Evolutionary conservation across 2,888 invertebrate genomes (phyloP), one percentile per base, ranked within the genome.

Genomic region (Argyresthia albistria): DNA sequence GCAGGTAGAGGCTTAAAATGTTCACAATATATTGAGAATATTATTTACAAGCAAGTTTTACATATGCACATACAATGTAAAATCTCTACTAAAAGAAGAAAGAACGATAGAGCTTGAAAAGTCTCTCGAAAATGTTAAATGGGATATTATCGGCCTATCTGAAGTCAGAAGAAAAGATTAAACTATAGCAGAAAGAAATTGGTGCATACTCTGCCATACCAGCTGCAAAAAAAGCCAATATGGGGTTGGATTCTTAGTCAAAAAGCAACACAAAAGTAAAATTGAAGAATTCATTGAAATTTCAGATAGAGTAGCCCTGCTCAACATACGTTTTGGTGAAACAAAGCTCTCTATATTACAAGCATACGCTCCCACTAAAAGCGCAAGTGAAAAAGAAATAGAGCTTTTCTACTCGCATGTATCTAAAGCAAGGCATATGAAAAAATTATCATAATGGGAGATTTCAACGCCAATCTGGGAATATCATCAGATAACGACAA

Each of bases 101-200:
- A n/a, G 25, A 42, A 35, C 43, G 4, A 50, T 42, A 50, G 43
- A 43, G 35, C 43, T 50, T 11, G 16, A 42, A 50, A 8, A 50
- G 8, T 2, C 43, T 14, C 35, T 50, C 7, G 43, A 50, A 42
- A 14, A 43, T 39, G 9, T 50, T 4, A 43, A 50, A 43, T 50
- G 39, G 37, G 50, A 50, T 43, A 43, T 50, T 11, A 50, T 50
- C 12, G 43, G 50, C 8, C 25, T 50, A 43, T 50, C 43, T 2
- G 50, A 50, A 39, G 15, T 50, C 12, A 37, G 50, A 12, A 15
- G 16, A 8, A 8, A 15, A 39, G 39, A 8, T 8, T 43, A 43
- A 8, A 8, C 1, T 1, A 43, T 43, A 12, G 43, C 4, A 43
- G 43, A 43, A 43, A 43, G 1, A 14, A 12, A 43, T 4, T 43